Evolutionary conservation across 2,888 invertebrate species (phyloP).

Genomic region (Shargacucullia verbasci): DNA sequence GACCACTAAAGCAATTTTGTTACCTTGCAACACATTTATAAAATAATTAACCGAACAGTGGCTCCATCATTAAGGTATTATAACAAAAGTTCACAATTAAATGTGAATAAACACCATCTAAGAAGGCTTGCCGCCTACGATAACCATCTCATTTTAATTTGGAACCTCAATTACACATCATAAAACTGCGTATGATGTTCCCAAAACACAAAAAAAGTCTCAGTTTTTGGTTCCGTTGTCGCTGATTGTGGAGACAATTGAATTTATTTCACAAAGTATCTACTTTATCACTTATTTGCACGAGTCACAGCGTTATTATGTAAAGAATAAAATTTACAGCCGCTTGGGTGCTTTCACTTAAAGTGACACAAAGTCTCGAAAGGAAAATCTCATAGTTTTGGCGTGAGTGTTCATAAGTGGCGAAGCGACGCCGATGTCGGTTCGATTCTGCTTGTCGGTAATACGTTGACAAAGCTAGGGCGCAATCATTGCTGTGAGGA

Average conservation of each 20-base stretch:
- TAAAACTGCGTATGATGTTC: conserved; percentile 52
- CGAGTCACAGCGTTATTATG: conserved; percentile 15
- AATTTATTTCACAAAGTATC: conserved; percentile 38
- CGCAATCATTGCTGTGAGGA: conserved; percentile 46
- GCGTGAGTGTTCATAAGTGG: conserved; percentile 39
- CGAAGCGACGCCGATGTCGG: conserved; percentile 7
- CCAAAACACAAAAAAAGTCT: conserved; percentile 35
- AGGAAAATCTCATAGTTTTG: conserved; percentile 24
- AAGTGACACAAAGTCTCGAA: conserved; percentile 8
- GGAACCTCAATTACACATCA: conserved; percentile 63
- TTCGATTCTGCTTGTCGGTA: conserved; percentile 49
- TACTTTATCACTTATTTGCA: conserved; percentile 30
- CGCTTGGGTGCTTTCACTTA: conserved; percentile 30
- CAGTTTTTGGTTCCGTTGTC: conserved; percentile 32
- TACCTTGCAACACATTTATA: conserved; percentile 68
- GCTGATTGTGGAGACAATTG: conserved; percentile 50
- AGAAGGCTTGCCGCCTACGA: conserved; percentile 67
- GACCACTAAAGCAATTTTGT: conserved; percentile 68
- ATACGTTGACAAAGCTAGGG: conserved; percentile 36
- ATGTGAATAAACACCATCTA: conserved; percentile 78
- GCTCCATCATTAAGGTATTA: conserved; percentile 75
- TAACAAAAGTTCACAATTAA: conserved; percentile 78
- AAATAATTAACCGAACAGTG: conserved; percentile 72
- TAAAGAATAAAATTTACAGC: conserved; percentile 23
- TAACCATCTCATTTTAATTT: conserved; percentile 67